Base-by-base conservation (phyloP, 2,888 invertebrate genomes). In the Odontocerum albicorne region DNA sequence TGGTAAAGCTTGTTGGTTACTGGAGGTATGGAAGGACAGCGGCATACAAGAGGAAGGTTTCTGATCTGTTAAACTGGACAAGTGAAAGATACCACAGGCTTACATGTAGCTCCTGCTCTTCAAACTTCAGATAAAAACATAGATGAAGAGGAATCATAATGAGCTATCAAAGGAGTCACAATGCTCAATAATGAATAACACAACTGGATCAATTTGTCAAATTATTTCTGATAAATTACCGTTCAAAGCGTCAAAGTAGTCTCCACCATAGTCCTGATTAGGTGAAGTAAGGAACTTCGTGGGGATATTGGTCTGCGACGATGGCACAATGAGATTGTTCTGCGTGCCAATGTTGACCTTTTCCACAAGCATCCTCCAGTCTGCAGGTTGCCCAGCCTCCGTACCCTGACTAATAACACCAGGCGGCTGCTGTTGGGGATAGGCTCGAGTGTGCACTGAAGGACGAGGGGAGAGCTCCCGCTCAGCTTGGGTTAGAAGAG, bases 381-480 rank as follows among this genome's bases (percentile, higher is more conserved):
- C 60, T 4, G 47, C n/a, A n/a, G 15, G 13, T 17, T 16, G 22
- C 17, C 19, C 13, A 13, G 54, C 35, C 57, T 36, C 10, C 17
- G 40, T 31, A 20, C 21, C 0, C 13, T 4, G 4, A 16, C 35
- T 45, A 55, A 42, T 17, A 40, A 52, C 63, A 58, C 62, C 40
- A 39, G 40, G 10, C 46, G 35, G 15, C 52, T 56, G 22, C 38
- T 35, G 45, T 42, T 42, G 15, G 0, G 59, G 19, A 2, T 46
- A 27, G 43, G 47, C 33, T 59, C 17, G 46, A 32, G 13, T 45
- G 59, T 54, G 52, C 13, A 62, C 43, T 1, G 67, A 74, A 0
- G 68, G 67, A 3, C 72, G 70, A 0, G 77, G 77, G 0, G 77
- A 77, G n/a, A 77, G 56, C 60, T 77, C 77, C 0, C 77, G 65